Evolutionary conservation across 1,140 invertebrate genomes (phyloP).

Genomic region (Tetramorium simillimum): DNA sequence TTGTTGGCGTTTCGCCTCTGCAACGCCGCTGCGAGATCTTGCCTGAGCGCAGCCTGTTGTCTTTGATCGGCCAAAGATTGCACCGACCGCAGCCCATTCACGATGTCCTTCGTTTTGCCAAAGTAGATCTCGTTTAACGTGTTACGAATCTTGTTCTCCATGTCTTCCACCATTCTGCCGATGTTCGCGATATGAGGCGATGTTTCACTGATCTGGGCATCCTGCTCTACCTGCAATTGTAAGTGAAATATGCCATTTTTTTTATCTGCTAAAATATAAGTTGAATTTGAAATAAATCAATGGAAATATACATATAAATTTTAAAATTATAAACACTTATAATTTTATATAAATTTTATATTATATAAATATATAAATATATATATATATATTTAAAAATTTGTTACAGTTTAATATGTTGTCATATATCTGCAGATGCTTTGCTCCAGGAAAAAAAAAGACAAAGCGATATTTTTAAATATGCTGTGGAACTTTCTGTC

Average conservation of each 20-base stretch:
- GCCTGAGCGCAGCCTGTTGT: constrained; percentile 93
- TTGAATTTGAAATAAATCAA: neutral
- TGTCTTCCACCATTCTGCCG: constrained; percentile 98
- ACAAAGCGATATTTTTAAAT: too few species aligned
- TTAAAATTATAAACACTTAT: too few species aligned
- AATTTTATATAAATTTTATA: too few species aligned
- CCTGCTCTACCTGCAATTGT: constrained; percentile 92
- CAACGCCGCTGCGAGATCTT: constrained; percentile 94
- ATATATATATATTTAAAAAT: neutral
- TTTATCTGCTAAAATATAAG: neutral
- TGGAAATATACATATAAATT: too few species aligned
- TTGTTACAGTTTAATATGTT: neutral
- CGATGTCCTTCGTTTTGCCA: constrained; percentile 99
- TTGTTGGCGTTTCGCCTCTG: constrained; percentile 90
- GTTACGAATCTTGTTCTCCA: constrained; percentile 99
- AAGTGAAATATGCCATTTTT: neutral
- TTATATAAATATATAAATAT: too few species aligned
- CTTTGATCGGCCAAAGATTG: constrained; percentile 93
- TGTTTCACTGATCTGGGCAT: constrained; percentile 94
- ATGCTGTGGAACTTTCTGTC: too few species aligned
- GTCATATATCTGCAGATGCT: too few species aligned
- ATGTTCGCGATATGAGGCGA: constrained; percentile 99
- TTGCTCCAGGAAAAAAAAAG: too few species aligned
- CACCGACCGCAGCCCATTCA: constrained; percentile 97
- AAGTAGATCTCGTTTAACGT: constrained; percentile 99